Evolutionary conservation across 2,888 invertebrate species (phyloP), one percentile per base, ranked within the genome.

Genomic region (Artemia sinica): DNA sequence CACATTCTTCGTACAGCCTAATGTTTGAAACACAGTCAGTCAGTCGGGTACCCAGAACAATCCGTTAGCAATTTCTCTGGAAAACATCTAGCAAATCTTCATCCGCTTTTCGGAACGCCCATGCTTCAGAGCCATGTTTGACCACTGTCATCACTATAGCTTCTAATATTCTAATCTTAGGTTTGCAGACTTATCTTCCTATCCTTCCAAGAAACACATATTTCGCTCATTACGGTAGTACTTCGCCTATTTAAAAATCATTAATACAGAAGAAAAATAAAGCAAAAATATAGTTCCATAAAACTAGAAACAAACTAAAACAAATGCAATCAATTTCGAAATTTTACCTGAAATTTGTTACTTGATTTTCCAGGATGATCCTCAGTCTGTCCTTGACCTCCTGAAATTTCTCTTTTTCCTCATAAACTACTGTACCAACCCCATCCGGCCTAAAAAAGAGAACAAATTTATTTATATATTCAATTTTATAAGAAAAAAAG

Each of bases 341-440:
- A n/a, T 52, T 72, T 72, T 80, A 88, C 88, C 92, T 86, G 82
- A 99, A 99, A 83, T 98, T 95, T 49, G 97, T 98, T 76, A 98
- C 96, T 84, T 98, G 97, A 80, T 92, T 88, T 80, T 98, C 97
- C 73, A 98, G 82, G 73, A 97, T 82, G 75, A 90, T 85, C 75
- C 92, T 85, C 73, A 99, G 82, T 72, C 96, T 83, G 76, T 97
- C 96, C 79, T 97, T 97, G 76, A 98, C 91, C 78, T 94, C 94
- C 72, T 92, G 91, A 78, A 98, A 99, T 78, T 91, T 92, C 76
- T 95, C 95, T 79, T 93, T 94, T 79, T 98, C 98, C 78, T 94
- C 95, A 75, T 92, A 88, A 12, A 96, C 93, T 76, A 99, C 96
- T 76, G 97, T 97, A 74, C 96, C 97, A 74, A 98, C 92, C 68